Evolutionary conservation across 2,888 invertebrate species (phyloP), one percentile per base, ranked within the genome.

Genomic region (Trichogramma evanescens): DNA sequence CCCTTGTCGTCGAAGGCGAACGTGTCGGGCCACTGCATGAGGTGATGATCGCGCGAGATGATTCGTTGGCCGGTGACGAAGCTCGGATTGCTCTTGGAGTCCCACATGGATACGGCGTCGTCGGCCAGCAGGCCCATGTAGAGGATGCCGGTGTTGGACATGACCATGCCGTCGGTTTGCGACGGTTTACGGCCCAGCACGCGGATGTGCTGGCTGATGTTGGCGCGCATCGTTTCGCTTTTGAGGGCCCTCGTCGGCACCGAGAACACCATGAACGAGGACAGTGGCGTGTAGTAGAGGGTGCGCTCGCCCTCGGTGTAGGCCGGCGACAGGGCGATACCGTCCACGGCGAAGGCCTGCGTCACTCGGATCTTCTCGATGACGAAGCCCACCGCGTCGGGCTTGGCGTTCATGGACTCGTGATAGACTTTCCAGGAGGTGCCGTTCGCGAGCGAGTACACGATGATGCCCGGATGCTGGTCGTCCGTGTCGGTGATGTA

Each of bases 121-220:
- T 85, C 85, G 55, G 84, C 84, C 58, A 89, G 75, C 40, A 89
- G 80, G 49, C 88, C 89, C 74, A 83, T 89, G 77, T 87, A 89
- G 7, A 90, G 79, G 5, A 84, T 74, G 3, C 89, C 89, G 13
- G 80, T 78, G 10, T 86, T 83, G 67, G 89, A 88, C 87, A 89
- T 88, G 63, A 85, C 82, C 87, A 90, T 88, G 0, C 89, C 89
- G 69, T 87, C 88, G 0, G 86, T 84, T 74, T 88, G 86, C 0
- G 88, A 88, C 1, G 80, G 74, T 72, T 87, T 88, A 1, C 76
- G 69, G 0, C 88, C 89, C 50, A 86, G 75, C 65, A 86, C 84
- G 6, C 77, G 80, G 0, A 89, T 82, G 63, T 81, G 78, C 0
- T 66, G 66, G 5, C 70, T 69, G 5, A 74, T 68, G 53, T 72